Conservation (phyloP, 2,797 vertebrate species). For the Pangasius krempfi region DNA sequence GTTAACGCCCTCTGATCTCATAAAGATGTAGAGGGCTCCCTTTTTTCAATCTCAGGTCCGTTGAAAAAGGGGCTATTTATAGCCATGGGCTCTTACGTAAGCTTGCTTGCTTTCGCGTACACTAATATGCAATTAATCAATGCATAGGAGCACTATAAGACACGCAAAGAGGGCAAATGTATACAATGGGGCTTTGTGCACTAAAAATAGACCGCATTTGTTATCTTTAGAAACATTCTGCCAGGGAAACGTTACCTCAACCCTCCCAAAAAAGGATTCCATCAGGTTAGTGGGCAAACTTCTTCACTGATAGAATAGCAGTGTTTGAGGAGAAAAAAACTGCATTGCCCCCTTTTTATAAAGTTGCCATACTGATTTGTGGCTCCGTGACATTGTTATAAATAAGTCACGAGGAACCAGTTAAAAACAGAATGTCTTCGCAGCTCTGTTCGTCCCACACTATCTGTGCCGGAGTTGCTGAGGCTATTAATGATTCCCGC, state of each 20-base stretch:
- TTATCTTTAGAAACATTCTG: conserved; percentile 55
- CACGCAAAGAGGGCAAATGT: neutral
- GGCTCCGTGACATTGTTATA: conserved; percentile 60
- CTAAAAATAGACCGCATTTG: conserved; percentile 50
- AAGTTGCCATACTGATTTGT: conserved; percentile 53
- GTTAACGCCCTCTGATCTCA: conserved; percentile 66
- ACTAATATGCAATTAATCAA: conserved; percentile 49
- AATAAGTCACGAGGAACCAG: conserved; percentile 64
- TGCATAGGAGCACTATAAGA: neutral
- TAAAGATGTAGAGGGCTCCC: conserved; percentile 56
- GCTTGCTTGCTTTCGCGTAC: conserved; percentile 45
- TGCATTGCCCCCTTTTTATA: conserved; percentile 21
- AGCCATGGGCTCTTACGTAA: conserved; percentile 65
- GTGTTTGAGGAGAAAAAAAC: conserved; percentile 35
- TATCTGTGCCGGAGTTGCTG: conserved; percentile 35
- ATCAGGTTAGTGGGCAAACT: conserved; percentile 35
- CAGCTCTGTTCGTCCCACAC: conserved; percentile 48
- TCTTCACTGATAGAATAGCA: conserved; percentile 10
- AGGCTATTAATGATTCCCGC: conserved; percentile 38
- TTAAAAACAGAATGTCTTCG: conserved; percentile 58
- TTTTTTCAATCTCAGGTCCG: conserved; percentile 63
- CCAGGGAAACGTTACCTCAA: conserved; percentile 26
- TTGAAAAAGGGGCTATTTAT: conserved; percentile 70
- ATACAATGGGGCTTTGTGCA: conserved; percentile 18
- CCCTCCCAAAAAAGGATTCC: conserved; percentile 23